A percentile compares a stretch with the other conserved stretches of the same genome.
Conservation (phyloP, 2,113 vertebrate genomes). For the Butorides virescens region DNA sequence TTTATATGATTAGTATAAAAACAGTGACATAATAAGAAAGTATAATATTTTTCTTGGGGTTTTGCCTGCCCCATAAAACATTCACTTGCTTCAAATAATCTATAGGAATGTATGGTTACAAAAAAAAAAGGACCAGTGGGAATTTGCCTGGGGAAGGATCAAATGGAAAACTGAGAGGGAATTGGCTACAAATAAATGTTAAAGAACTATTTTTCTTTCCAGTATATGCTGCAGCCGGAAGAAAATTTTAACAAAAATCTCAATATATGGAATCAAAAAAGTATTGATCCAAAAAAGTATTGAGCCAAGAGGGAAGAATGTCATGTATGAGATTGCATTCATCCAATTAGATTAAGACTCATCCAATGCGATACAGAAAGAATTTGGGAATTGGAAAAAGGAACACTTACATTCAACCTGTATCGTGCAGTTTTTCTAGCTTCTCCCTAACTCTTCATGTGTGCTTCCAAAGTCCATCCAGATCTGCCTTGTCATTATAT, state of each 20-base stretch:
- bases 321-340: neutral
- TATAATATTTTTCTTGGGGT: neutral
- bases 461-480: neutral
- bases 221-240: neutral
- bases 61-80: neutral
- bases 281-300: neutral
- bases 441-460: neutral
- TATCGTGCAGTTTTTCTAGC: neutral
- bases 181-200: neutral
- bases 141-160: neutral
- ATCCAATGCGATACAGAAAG: neutral
- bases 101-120: neutral
- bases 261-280: neutral
- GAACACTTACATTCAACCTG: neutral
- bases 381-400: neutral
- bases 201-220: neutral
- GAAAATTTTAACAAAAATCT: neutral
- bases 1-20: constrained; percentile 9
- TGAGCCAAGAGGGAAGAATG: neutral
- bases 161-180: neutral
- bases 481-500: neutral
- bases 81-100: constrained; percentile 4
- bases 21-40: constrained; percentile 7
- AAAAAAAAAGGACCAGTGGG: neutral
- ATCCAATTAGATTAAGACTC: neutral